These are phyloP conservation scores for Hydropotes inermis DNA, from an alignment of 2,113 vertebrate species.

Conservation along the genomic window DNA sequence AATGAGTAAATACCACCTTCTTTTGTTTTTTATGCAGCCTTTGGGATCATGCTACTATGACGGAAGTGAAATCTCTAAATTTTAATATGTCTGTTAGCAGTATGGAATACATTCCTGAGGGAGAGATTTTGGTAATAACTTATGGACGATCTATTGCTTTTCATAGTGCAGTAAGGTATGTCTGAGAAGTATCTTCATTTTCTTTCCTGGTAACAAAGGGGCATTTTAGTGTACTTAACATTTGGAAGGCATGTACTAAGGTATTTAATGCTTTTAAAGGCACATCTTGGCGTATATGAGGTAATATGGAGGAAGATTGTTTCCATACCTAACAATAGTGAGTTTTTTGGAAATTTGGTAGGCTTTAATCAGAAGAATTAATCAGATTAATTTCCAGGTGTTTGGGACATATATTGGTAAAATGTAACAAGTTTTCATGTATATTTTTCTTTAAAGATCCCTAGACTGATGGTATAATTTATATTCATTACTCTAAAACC, in stretches of 20 bases:
- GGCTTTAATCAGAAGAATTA: neutral
- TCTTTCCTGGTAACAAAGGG: neutral
- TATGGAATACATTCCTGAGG: constrained; percentile 96
- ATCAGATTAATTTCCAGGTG: neutral
- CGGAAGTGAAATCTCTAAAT: constrained; percentile 89
- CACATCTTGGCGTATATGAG: neutral
- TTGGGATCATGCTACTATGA: constrained; percentile 93
- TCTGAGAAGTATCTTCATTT: neutral
- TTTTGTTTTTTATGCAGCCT: constrained; percentile 81
- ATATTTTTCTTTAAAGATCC: neutral
- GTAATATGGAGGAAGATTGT: neutral
- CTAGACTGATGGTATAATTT: neutral
- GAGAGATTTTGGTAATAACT: constrained; percentile 94
- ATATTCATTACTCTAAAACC: neutral
- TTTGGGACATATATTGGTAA: neutral
- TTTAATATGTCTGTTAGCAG: constrained; percentile 95
- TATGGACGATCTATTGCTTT: constrained; percentile 96
- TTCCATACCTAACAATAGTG: neutral
- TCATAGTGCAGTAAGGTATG: constrained; percentile 93
- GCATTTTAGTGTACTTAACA: neutral
- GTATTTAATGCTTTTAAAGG: neutral
- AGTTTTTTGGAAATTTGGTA: neutral
- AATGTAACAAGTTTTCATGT: neutral
- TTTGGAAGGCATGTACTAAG: neutral
- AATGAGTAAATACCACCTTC: neutral